Evolutionary conservation across 2,888 invertebrate genomes (phyloP).

Genomic region (Acrobasis consociella): DNA sequence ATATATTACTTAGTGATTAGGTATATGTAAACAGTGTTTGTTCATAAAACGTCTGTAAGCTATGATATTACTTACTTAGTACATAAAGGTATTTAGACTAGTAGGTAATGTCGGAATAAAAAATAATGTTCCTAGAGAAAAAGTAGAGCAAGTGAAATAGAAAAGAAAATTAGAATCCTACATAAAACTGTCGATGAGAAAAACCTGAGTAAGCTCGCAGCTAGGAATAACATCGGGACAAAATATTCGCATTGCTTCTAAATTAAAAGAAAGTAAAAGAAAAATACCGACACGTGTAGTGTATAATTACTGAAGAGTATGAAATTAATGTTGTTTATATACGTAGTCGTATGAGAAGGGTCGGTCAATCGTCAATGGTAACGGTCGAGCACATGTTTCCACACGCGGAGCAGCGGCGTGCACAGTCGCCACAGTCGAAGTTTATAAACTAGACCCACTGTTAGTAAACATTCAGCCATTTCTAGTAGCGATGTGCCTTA

Average conservation of each 20-base stretch:
- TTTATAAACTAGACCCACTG: conserved; percentile 55
- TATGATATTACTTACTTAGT: no score
- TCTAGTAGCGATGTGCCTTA: conserved; percentile 47
- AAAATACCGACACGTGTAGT: background rate
- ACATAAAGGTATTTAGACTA: no score
- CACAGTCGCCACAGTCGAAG: conserved; percentile 34
- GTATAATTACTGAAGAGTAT: background rate
- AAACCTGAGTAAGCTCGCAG: no score
- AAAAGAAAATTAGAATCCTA: no score
- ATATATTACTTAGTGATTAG: no score
- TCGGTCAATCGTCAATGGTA: background rate
- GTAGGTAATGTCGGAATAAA: no score
- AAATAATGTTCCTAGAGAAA: no score
- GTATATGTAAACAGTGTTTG: background rate
- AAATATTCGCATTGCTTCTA: background rate
- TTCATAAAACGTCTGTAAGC: background rate
- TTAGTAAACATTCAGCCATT: conserved; percentile 59
- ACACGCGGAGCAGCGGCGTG: conserved; percentile 35
- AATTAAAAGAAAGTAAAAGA: background rate
- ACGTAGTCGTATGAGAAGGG: background rate
- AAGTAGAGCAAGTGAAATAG: background rate
- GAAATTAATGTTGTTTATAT: background rate
- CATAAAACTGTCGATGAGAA: no score
- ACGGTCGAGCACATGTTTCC: conserved; percentile 23
- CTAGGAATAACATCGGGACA: no score